Evolutionary conservation across 2,888 invertebrate genomes (phyloP).

Genomic region (Dicycla oo): DNA sequence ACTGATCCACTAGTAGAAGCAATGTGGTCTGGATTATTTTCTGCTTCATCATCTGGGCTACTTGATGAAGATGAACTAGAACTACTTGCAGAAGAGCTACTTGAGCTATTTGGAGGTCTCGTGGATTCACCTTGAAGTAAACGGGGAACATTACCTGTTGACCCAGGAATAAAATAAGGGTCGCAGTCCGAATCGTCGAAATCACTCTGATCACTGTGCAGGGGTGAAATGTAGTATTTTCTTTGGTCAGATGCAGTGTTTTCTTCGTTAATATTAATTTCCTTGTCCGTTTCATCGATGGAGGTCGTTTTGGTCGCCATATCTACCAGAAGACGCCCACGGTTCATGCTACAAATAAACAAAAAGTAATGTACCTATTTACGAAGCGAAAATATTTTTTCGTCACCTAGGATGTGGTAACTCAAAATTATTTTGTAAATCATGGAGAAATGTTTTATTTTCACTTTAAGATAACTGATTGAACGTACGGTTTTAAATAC

Average conservation of each 20-base stretch:
- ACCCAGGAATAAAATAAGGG: constrained; percentile 34
- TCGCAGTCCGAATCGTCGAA: constrained; percentile 45
- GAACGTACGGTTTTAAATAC: too few relatives aligned
- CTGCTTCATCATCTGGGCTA: constrained; percentile 22
- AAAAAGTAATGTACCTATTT: too few relatives aligned
- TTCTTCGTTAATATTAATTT: too few relatives aligned
- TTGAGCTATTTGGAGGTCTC: constrained; percentile 35
- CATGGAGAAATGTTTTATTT: too few relatives aligned
- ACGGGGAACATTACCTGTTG: constrained; percentile 23
- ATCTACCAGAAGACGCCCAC: too few relatives aligned
- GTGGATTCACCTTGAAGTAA: constrained; percentile 41
- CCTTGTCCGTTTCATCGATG: too few relatives aligned
- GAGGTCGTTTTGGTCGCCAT: too few relatives aligned
- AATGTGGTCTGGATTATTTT: constrained; percentile 20
- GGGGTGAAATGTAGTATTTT: constrained; percentile 49
- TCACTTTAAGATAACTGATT: too few relatives aligned
- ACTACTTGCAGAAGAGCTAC: constrained; percentile 34
- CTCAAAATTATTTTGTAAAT: too few relatives aligned
- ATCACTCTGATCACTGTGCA: constrained; percentile 39
- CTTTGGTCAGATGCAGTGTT: constrained; percentile 46
- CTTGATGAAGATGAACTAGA: constrained; percentile 17
- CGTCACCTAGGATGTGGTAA: too few relatives aligned
- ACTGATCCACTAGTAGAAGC: constrained; percentile 20
- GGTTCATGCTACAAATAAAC: too few relatives aligned
- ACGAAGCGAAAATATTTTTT: too few relatives aligned